Conservation (phyloP, 1,140 invertebrate species). For the Plodia interpunctella region DNA sequence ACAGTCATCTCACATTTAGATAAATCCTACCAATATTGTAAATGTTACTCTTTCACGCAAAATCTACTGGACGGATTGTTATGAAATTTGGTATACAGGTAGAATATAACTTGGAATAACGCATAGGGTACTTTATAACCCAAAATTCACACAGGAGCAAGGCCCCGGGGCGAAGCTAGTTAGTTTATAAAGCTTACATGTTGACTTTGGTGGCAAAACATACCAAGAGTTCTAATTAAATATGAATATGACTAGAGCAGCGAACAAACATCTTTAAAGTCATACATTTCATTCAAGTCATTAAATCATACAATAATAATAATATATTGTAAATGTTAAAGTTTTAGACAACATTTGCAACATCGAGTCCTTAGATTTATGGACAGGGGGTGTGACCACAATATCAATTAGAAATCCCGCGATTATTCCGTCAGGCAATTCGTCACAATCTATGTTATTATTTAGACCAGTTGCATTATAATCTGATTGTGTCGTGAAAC, state of each 20-base stretch:
- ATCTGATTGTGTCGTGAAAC: slow-evolving; percentile 47
- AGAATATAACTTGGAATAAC: too few relatives aligned
- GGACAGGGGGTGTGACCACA: slow-evolving; percentile 26
- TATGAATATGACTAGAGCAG: background rate
- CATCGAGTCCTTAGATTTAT: slow-evolving; percentile 22
- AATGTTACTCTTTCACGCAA: too few relatives aligned
- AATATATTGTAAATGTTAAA: too few relatives aligned
- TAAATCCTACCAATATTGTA: too few relatives aligned
- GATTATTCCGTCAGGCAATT: slow-evolving; percentile 23
- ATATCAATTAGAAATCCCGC: slow-evolving; percentile 36
- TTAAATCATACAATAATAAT: slow-evolving; percentile 25
- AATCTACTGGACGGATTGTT: too few relatives aligned
- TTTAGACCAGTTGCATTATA: slow-evolving; percentile 35
- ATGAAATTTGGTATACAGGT: too few relatives aligned
- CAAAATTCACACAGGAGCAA: too few relatives aligned
- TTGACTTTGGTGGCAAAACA: background rate
- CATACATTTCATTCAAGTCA: slow-evolving; percentile 1
- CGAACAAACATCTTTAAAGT: background rate
- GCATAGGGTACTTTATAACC: too few relatives aligned
- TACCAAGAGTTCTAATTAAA: background rate
- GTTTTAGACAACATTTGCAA: slow-evolving; percentile 13
- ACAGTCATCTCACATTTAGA: too few relatives aligned
- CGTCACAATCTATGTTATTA: slow-evolving; percentile 33
- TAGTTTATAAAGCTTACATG: too few relatives aligned
- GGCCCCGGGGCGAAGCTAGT: too few relatives aligned